Conservation (phyloP, 2,113 vertebrate genomes). For the Myotis brandtii region DNA sequence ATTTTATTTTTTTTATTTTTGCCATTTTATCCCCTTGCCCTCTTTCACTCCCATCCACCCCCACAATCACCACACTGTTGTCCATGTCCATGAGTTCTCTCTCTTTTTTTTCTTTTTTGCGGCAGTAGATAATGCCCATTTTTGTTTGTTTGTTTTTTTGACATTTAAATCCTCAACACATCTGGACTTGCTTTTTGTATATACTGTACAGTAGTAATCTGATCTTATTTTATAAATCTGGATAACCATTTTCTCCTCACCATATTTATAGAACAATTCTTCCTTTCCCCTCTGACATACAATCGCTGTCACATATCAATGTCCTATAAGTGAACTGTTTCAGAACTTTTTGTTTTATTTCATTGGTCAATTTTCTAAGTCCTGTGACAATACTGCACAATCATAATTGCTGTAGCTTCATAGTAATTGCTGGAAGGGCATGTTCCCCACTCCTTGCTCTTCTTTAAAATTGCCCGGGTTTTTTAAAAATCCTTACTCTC, state of each 20-base stretch:
- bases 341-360: not conserved
- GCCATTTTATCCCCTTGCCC: too few species aligned
- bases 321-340: not conserved
- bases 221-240: not conserved
- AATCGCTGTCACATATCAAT: not conserved
- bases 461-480: constrained; percentile 27
- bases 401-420: not conserved
- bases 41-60: too few species aligned
- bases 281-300: not conserved
- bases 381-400: not conserved
- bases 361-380: not conserved
- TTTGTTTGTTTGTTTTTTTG: not conserved
- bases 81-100: too few species aligned
- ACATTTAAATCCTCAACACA: not conserved
- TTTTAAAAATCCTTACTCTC: not conserved
- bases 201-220: not conserved
- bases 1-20: too few species aligned
- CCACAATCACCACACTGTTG: too few species aligned
- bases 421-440: not conserved
- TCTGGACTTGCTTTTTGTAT: not conserved
- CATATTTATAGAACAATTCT: not conserved
- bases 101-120: not conserved
- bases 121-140: not conserved
- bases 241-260: not conserved
- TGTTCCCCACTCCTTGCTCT: not conserved